Conservation (phyloP, 2,113 vertebrate genomes). For the Dromas ardeola region DNA sequence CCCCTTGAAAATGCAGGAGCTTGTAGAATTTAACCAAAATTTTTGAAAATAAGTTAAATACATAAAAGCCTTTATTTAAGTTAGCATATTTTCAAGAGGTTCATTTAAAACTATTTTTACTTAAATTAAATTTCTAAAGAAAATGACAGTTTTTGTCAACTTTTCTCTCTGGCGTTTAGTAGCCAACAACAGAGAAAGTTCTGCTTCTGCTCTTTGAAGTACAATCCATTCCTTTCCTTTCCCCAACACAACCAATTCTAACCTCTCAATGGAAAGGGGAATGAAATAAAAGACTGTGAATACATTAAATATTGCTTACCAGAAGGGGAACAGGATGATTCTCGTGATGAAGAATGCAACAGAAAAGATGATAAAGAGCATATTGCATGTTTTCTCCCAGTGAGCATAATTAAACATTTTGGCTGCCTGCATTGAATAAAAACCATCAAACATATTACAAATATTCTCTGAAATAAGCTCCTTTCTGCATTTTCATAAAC, state of each 20-base stretch:
- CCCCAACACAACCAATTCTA: neutral
- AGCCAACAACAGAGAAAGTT: neutral
- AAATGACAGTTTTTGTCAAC: neutral
- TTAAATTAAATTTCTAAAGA: neutral
- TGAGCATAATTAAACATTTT: constrained; percentile 92
- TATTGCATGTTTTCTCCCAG: constrained; percentile 84
- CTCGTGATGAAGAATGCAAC: constrained; percentile 84
- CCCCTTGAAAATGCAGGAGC: neutral
- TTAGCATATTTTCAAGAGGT: neutral
- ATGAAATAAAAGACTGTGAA: neutral
- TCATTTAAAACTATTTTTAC: neutral
- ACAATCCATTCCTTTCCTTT: neutral
- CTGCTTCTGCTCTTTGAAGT: neutral
- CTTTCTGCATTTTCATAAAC: constrained; percentile 4
- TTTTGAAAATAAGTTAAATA: neutral
- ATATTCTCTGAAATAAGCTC: neutral
- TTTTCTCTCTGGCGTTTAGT: neutral
- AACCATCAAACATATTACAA: neutral
- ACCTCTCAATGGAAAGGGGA: neutral
- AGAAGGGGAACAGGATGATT: constrained; percentile 89
- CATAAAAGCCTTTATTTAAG: neutral
- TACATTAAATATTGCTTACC: constrained; percentile 77
- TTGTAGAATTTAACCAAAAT: neutral
- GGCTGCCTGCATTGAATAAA: constrained; percentile 82
- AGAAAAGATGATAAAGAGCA: constrained; percentile 87